phyloP scores from a whole-genome alignment of 1,140 invertebrate species.

The Phymastichus coffea region DNA sequence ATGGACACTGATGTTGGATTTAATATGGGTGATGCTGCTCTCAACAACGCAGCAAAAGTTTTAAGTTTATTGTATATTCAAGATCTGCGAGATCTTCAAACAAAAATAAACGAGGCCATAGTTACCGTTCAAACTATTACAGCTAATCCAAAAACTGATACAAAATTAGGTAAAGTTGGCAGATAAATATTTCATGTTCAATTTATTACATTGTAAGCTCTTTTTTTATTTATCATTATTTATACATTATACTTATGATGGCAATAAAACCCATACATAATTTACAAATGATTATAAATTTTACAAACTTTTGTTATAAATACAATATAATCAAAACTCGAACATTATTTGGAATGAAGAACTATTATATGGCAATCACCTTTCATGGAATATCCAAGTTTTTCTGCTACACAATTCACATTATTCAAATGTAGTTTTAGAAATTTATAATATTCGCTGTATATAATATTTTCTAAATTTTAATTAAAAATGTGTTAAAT shows the following conservation, averaged over 20 bases:
- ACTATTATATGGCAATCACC: no score
- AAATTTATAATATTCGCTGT: no score
- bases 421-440: no score
- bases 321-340: no score
- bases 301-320: neutral
- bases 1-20: conserved; percentile 69
- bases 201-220: neutral
- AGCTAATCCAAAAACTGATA: conserved; percentile 96
- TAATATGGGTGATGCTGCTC: conserved; percentile 67
- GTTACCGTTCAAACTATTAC: conserved; percentile 90
- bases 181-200: conserved; percentile 43
- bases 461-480: no score
- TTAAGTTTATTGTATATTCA: conserved; percentile 87
- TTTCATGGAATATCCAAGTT: no score
- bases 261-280: neutral
- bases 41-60: conserved; percentile 80
- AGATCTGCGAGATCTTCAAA: conserved; percentile 88
- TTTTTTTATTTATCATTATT: no score
- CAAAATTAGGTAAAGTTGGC: conserved; percentile 91
- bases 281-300: conserved; percentile 1
- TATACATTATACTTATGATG: no score
- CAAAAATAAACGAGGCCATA: conserved; percentile 91
- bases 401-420: no score
- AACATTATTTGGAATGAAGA: neutral
- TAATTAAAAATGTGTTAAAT: no score